These are phyloP conservation scores for Philhelius pedissequus DNA, from an alignment of 2,888 invertebrate species.

Conservation along the genomic window DNA sequence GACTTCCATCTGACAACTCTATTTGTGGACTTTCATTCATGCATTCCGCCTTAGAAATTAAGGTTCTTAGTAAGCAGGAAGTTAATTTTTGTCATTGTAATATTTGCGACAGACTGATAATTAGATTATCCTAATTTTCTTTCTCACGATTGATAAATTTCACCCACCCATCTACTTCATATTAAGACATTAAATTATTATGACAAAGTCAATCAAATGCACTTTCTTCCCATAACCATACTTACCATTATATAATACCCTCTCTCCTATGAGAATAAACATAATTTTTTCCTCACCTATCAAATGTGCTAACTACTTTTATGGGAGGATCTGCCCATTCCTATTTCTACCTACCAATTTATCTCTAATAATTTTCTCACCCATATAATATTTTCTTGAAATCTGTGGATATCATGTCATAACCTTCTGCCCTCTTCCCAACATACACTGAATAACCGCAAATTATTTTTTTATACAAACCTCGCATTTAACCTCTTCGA, in stretches of 20 bases:
- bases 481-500: slow-evolving; percentile 50
- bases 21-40: no score
- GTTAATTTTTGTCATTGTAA: no score
- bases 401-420: slow-evolving; percentile 48
- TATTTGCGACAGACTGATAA: no score
- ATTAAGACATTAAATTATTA: neutral
- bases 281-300: neutral
- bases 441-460: slow-evolving; percentile 54
- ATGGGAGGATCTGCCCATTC: neutral
- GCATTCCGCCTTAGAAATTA: no score
- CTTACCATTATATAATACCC: neutral
- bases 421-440: slow-evolving; percentile 42
- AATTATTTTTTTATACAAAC: slow-evolving; percentile 44
- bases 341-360: neutral
- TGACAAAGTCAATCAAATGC: neutral
- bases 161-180: neutral
- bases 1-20: no score
- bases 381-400: slow-evolving; percentile 18
- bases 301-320: neutral
- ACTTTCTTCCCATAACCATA: neutral
- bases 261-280: neutral
- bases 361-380: slow-evolving; percentile 23
- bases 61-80: no score
- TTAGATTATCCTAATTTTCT: no score
- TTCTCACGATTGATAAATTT: no score